phyloP scores from a whole-genome alignment of 1,140 invertebrate genomes.

The Mercenaria mercenaria region DNA sequence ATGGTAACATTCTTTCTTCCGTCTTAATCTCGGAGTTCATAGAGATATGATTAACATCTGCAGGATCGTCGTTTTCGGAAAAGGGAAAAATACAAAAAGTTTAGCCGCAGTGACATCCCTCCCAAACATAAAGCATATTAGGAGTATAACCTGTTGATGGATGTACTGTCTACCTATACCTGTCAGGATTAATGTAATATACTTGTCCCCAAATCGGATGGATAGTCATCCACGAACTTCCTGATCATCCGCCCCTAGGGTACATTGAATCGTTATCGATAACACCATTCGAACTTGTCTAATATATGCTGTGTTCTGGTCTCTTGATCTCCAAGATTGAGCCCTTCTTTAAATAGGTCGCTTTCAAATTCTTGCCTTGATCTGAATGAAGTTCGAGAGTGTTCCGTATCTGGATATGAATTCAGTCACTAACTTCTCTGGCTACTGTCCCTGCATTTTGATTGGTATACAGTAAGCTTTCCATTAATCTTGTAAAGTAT shows the following conservation, averaged over 20 bases:
- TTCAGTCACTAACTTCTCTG: slow-evolving; percentile 16
- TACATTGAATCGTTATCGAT: slow-evolving; percentile 50
- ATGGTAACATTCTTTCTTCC: background rate
- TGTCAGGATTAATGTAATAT: background rate
- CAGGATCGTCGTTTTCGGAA: background rate
- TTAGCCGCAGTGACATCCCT: background rate
- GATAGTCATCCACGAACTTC: background rate
- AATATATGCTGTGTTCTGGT: slow-evolving; percentile 39
- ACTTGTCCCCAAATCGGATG: background rate
- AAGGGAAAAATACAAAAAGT: background rate
- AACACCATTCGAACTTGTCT: background rate
- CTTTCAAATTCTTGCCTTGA: slow-evolving; percentile 46
- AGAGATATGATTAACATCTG: background rate
- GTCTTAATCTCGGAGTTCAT: background rate
- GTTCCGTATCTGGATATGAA: slow-evolving; percentile 22
- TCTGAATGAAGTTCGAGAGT: slow-evolving; percentile 18
- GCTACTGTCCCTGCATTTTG: slow-evolving; percentile 43
- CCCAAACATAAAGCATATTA: background rate
- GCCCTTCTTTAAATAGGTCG: slow-evolving; percentile 29
- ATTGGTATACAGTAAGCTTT: slow-evolving; percentile 31
- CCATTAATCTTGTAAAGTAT: background rate
- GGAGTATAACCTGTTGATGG: slow-evolving; percentile 10
- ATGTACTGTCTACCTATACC: background rate
- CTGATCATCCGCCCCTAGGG: background rate
- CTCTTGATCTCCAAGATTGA: background rate